Base-by-base conservation (phyloP, 1,140 invertebrate species). In the Drosophila sturtevanti region DNA sequence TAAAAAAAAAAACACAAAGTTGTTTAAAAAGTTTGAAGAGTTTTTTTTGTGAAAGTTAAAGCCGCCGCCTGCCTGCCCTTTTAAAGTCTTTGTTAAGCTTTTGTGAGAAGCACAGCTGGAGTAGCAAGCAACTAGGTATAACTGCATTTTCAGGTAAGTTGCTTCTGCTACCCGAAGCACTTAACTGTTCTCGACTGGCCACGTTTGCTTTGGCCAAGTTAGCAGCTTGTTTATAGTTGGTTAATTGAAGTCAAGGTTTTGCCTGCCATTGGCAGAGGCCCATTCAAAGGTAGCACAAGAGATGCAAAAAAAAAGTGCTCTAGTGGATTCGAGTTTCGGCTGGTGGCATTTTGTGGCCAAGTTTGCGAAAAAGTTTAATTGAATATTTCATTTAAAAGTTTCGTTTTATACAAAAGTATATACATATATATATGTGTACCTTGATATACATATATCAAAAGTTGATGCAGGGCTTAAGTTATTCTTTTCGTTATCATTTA, bases 101-200 rank as follows among this genome's bases (percentile, higher is more conserved):
- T 31, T 4, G 35, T 34, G 24, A 12, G 18, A 4, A 22, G 65
- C 51, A 60, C 51, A 66, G 35, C 37, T 58, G n/a, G 38, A 11
- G 56, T 34, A 37, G 41, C 31, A 34, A 31, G 41, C 41, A 48
- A 48, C 41, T 48, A 48, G 41, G 41, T n/a, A n/a, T n/a, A n/a
- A 67, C 71, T 71, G 58, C 72, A 77, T 64, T 86, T 79, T 69
- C 60, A 81, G 81, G 81, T 85, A 75, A 85, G 81, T 77, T 63
- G 44, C 14, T 62, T 38, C 59, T 60, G 35, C 37, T 21, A 37
- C 44, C 18, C 11, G 12, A 22, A 12, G 34, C 52, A 69, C 64
- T 48, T 52, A 68, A 58, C 55, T 51, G 44, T 22, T 52, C 37
- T 38, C 31, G 37, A 51, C 44, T 59, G 59, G 51, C 52, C 56